Evolutionary conservation across 2,888 invertebrate species (phyloP).

Genomic region (Monochamus alternatus): DNA sequence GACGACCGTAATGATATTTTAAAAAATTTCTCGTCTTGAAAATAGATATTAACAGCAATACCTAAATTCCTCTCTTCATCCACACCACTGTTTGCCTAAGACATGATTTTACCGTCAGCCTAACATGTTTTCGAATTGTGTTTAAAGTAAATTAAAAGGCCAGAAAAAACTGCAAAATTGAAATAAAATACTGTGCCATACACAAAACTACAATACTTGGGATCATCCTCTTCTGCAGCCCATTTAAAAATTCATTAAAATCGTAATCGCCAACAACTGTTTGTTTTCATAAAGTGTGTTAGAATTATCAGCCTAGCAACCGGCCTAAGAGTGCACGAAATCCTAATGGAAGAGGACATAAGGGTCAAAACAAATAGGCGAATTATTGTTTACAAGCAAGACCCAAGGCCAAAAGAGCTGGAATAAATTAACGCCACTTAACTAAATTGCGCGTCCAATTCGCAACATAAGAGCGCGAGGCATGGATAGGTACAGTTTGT

Average conservation of each 20-base stretch:
- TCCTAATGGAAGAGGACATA: neutral
- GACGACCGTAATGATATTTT: too few relatives aligned
- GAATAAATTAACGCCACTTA: conserved; percentile 35
- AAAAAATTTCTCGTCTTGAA: too few relatives aligned
- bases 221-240: too few relatives aligned
- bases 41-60: too few relatives aligned
- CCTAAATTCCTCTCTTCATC: too few relatives aligned
- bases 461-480: conserved; percentile 18
- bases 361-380: conserved; percentile 1
- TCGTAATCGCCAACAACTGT: conserved; percentile 25
- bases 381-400: conserved; percentile 28
- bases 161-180: too few relatives aligned
- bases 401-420: conserved; percentile 23
- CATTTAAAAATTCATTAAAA: conserved; percentile 17
- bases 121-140: too few relatives aligned
- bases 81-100: too few relatives aligned
- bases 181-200: too few relatives aligned
- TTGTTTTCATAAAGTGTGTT: conserved; percentile 31
- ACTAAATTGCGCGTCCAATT: conserved; percentile 32
- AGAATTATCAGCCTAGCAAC: conserved; percentile 16
- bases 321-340: neutral
- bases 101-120: too few relatives aligned
- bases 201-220: too few relatives aligned
- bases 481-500: neutral
- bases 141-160: too few relatives aligned